Evolutionary conservation across 2,113 vertebrate species (phyloP).

Genomic region (Grus americana): DNA sequence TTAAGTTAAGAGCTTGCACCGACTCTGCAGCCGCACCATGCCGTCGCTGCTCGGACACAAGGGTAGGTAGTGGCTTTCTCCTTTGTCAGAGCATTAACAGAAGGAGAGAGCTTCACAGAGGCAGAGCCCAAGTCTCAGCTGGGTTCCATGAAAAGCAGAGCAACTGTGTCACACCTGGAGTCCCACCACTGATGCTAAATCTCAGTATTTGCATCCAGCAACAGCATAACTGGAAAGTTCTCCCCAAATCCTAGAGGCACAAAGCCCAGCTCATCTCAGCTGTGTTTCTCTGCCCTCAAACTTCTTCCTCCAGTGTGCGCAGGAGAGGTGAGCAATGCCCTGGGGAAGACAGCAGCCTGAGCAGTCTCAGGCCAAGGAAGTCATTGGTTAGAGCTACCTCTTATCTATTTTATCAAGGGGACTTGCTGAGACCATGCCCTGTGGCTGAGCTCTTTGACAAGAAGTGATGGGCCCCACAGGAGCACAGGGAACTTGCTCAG

Average conservation of each 20-base stretch:
- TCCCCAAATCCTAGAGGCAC: neutral
- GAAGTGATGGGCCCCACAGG: neutral
- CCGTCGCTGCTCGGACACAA: accelerated
- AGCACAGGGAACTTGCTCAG: neutral
- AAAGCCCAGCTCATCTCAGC: neutral
- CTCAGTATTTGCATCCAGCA: neutral
- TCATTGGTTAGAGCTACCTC: neutral
- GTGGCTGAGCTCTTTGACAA: neutral
- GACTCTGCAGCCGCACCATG: accelerated
- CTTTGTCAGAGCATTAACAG: neutral
- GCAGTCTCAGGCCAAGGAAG: neutral
- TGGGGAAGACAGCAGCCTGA: neutral
- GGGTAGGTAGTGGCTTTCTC: neutral
- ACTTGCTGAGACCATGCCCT: accelerated
- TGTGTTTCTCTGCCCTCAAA: neutral
- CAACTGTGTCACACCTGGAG: accelerated
- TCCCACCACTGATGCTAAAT: neutral
- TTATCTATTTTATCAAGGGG: accelerated
- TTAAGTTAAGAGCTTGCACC: accelerated
- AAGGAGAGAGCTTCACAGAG: neutral
- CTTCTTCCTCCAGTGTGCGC: neutral
- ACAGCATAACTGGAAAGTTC: neutral
- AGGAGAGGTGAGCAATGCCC: neutral
- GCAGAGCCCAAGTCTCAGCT: neutral
- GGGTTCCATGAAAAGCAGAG: neutral